phyloP scores from a whole-genome alignment of 2,888 invertebrate genomes.

The Elysia crispata region DNA sequence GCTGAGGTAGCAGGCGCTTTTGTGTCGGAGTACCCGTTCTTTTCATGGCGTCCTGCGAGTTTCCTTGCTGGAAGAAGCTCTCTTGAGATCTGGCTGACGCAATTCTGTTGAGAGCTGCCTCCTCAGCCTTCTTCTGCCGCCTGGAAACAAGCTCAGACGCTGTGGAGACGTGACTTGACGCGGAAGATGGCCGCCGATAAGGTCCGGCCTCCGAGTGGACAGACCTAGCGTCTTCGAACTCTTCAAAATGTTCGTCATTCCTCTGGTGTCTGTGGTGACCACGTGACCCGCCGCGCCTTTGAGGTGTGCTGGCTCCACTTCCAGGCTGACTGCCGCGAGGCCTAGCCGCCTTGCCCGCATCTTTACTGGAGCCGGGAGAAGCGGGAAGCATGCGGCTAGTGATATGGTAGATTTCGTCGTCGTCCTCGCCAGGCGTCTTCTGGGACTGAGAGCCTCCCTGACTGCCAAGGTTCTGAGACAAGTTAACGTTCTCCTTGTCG shows the following conservation, averaged over 20 bases:
- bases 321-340: background rate
- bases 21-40: background rate
- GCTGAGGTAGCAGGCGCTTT: constrained; percentile 66
- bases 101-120: constrained; percentile 50
- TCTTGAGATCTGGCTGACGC: constrained; percentile 66
- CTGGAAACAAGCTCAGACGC: constrained; percentile 40
- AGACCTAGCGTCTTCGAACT: constrained; percentile 3
- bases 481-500: constrained; percentile 42
- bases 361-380: background rate
- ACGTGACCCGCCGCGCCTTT: constrained; percentile 46
- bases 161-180: constrained; percentile 48
- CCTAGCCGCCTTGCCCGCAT: constrained; percentile 37
- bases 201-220: constrained; percentile 51
- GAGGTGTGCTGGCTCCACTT: constrained; percentile 40
- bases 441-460: constrained; percentile 25
- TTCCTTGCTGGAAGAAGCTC: constrained; percentile 63
- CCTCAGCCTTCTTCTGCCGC: constrained; percentile 42
- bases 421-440: constrained; percentile 49
- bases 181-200: constrained; percentile 46
- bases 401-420: constrained; percentile 66
- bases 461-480: constrained; percentile 45
- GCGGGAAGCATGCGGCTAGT: constrained; percentile 58
- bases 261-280: constrained; percentile 47
- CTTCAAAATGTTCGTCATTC: background rate
- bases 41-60: constrained; percentile 46